These are phyloP conservation scores for Hyphantria cunea DNA, from an alignment of 1,140 invertebrate species.

Conservation along the genomic window DNA sequence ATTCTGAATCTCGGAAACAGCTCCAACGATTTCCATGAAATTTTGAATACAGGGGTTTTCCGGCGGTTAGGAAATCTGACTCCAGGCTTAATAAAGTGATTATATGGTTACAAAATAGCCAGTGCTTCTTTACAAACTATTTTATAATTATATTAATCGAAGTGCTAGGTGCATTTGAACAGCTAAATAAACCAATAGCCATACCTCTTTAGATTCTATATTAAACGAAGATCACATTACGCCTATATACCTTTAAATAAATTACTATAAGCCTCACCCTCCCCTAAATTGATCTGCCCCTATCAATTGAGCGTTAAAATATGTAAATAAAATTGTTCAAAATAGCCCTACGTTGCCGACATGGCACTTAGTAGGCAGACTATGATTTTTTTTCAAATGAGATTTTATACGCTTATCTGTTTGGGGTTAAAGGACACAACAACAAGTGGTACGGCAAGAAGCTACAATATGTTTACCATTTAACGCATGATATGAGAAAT, in stretches of 20 bases:
- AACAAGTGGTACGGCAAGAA: too few species aligned
- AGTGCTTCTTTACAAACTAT: too few species aligned
- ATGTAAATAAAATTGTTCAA: constrained; percentile 71
- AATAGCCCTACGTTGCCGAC: constrained; percentile 51
- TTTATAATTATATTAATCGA: too few species aligned
- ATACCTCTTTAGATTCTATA: neutral
- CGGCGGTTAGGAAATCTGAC: too few species aligned
- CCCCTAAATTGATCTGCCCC: constrained; percentile 63
- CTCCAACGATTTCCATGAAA: too few species aligned
- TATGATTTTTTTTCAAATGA: constrained; percentile 24
- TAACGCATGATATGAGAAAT: too few species aligned
- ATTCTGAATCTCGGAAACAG: too few species aligned
- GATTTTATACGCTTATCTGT: neutral
- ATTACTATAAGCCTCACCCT: constrained; percentile 29
- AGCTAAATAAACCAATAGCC: neutral
- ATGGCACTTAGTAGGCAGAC: constrained; percentile 41
- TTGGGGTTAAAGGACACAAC: neutral
- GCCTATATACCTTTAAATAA: constrained; percentile 23
- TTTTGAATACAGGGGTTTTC: too few species aligned
- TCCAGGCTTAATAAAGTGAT: too few species aligned
- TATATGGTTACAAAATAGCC: too few species aligned
- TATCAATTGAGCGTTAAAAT: constrained; percentile 74
- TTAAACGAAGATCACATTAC: constrained; percentile 22
- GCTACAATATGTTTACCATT: too few species aligned
- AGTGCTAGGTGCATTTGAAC: neutral